These are phyloP conservation scores for Acromyrmex heyeri DNA, from an alignment of 1,140 invertebrate species.

Conservation along the genomic window DNA sequence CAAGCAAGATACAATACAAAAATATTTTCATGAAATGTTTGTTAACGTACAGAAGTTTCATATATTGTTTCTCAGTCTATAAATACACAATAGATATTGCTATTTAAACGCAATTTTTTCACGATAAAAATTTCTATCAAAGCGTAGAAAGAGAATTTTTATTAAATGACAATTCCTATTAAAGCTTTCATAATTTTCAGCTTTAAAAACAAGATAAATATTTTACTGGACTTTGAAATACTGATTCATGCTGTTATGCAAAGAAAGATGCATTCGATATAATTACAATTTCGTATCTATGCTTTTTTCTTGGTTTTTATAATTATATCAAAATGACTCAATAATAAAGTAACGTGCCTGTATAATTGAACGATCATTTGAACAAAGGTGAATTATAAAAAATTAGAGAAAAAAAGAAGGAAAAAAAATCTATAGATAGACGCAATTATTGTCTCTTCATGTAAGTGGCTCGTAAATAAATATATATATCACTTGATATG, in stretches of 20 bases:
- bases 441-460: background rate
- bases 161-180: background rate
- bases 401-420: background rate
- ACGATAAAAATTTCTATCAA: background rate
- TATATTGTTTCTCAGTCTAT: background rate
- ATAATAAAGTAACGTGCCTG: conserved; percentile 30
- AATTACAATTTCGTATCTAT: background rate
- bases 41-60: background rate
- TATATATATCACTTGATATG: background rate
- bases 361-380: conserved; percentile 31
- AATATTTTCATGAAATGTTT: background rate
- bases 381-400: background rate
- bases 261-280: background rate
- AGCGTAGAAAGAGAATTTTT: background rate
- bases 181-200: background rate
- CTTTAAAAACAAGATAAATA: conserved; percentile 12
- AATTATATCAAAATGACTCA: conserved; percentile 27
- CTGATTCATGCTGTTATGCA: background rate
- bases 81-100: background rate
- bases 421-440: background rate
- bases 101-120: conserved; percentile 8
- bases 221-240: background rate
- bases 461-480: background rate
- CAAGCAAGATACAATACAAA: background rate
- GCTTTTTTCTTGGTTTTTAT: background rate